These are phyloP conservation scores for Typhlomys cinereus DNA, from an alignment of 2,113 vertebrate species.

Conservation along the genomic window DNA sequence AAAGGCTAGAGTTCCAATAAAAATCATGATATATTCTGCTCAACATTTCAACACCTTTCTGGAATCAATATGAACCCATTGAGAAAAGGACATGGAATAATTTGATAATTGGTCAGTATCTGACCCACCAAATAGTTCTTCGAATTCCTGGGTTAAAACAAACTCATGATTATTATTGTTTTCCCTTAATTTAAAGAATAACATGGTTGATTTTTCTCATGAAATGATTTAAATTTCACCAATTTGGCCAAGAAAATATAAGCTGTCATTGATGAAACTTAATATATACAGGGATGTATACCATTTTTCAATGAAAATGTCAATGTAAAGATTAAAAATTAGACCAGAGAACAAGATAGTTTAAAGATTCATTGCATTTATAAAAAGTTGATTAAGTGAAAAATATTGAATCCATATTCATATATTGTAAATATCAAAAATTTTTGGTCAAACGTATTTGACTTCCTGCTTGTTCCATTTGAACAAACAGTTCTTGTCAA, in stretches of 20 bases:
- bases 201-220: not conserved
- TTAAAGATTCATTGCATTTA: too few species aligned
- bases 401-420: too few species aligned
- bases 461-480: too few species aligned
- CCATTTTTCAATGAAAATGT: not conserved
- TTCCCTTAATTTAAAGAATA: slow-evolving; percentile 38
- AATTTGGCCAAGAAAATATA: not conserved
- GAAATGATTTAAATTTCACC: not conserved
- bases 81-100: not conserved
- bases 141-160: not conserved
- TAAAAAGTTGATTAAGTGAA: too few species aligned
- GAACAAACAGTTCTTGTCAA: too few species aligned
- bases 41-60: not conserved
- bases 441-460: too few species aligned
- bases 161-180: not conserved
- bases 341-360: slow-evolving; percentile 11
- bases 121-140: not conserved
- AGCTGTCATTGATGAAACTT: not conserved
- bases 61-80: not conserved
- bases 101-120: not conserved
- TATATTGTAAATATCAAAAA: too few species aligned
- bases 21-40: not conserved
- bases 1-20: not conserved
- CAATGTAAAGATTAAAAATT: not conserved
- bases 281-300: not conserved